Percentiles rank a stretch among this genome's conserved stretches.
Evolutionary conservation across 2,797 vertebrate species (phyloP).

Genomic region (Neosilurus mollespiculum): DNA sequence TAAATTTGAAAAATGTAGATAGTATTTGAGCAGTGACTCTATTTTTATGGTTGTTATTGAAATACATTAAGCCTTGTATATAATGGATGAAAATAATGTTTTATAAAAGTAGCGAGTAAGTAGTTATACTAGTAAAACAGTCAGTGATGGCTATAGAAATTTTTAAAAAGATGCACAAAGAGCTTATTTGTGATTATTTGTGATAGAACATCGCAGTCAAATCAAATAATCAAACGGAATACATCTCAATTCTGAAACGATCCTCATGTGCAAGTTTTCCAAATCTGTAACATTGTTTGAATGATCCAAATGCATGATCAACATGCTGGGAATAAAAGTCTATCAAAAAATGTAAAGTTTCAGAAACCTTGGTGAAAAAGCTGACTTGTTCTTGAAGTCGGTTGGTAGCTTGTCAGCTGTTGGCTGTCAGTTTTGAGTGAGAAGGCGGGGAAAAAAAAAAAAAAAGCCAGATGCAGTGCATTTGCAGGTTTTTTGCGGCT

Average conservation of each 20-base stretch:
- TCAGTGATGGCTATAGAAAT: background rate
- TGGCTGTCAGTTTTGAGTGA: background rate
- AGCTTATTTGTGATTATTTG: background rate
- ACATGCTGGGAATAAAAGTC: background rate
- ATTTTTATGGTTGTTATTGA: background rate
- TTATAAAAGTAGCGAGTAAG: background rate
- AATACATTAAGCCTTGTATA: background rate
- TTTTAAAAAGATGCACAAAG: background rate
- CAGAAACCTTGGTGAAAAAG: background rate
- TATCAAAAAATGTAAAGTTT: background rate
- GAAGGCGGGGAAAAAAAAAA: background rate
- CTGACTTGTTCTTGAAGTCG: background rate
- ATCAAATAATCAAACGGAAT: background rate
- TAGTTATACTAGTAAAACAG: background rate
- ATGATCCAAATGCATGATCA: background rate
- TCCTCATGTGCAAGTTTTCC: background rate
- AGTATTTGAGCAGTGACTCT: background rate
- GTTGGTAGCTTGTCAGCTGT: background rate
- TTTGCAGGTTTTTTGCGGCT: constrained; percentile 7
- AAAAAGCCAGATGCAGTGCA: background rate
- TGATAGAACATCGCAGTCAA: background rate
- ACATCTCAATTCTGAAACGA: background rate
- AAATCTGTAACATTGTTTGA: background rate
- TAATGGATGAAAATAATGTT: background rate
- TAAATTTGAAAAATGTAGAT: background rate